Base-by-base conservation (phyloP, 2,797 vertebrate species). In the Paguma larvata region DNA sequence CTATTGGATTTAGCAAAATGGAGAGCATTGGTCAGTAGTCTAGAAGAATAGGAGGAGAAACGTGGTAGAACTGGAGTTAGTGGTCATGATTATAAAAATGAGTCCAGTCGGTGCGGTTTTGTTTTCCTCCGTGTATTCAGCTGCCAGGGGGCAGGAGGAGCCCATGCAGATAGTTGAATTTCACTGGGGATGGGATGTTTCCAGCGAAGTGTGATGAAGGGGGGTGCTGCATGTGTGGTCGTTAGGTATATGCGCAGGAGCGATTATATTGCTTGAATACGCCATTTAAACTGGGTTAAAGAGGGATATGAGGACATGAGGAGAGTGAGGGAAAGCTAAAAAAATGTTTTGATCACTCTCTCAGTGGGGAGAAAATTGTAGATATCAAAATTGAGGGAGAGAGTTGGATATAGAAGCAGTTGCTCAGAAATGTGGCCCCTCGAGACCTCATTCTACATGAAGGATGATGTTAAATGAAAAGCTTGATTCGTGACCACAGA, bases 401-500 rank as follows among this genome's bases (percentile, higher is more conserved):
- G 38, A 34, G 38, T 30, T 65, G 34, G 12, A 23, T 48, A 25
- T 6, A 59, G n/a, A 21, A 41, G 27, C 6, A 84, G 27, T 16
- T 62, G 72, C 51, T 44, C 53, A 65, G 48, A 79, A 70, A 68
- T 2, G 15, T 23, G 38, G 41, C 34, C 41, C 4, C 78, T 53
- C 70, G 46, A 90, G 86, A 73, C 16, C 44, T 46, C 30, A 41
- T 79, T 85, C 25, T 53, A 53, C 51, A n/a, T 65, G 78, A 88
- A 93, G 21, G 48, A 41, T 10, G 14, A 83, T 93, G 73, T 90
- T 85, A 41, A 8, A 78, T 59, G 72, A 62, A 89, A 94, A 78
- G 46, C n/a, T 85, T 34, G 25, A 44, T 85, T 77, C 78, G 53
- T 88, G 94, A 72, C 46, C 73, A 89, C 38, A 78, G 80, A 75